Percentiles rank a stretch among this genome's conserved stretches.
Evolutionary conservation across 2,113 vertebrate genomes (phyloP).

Genomic region (Engraulis encrasicolus): DNA sequence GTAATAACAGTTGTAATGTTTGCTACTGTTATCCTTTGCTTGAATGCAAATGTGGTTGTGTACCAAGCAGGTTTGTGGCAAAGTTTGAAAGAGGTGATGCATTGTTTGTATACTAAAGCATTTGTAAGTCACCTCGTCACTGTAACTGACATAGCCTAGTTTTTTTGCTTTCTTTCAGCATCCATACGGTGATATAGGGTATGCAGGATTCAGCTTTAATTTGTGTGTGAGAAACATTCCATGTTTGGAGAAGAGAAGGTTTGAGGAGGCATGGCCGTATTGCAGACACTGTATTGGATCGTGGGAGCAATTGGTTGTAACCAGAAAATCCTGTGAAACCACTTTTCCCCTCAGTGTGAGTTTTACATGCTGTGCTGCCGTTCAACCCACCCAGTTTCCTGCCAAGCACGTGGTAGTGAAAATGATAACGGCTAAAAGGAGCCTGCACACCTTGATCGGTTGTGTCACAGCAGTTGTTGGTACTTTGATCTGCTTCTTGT

Average conservation of each 20-base stretch:
- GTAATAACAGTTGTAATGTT: not conserved
- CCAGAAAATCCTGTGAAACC: constrained; percentile 40
- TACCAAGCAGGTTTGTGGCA: not conserved
- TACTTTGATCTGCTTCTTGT: too few species aligned
- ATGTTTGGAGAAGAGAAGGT: not conserved
- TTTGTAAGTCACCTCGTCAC: not conserved
- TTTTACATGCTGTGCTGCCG: not conserved
- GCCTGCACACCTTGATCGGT: too few species aligned
- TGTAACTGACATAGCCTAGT: not conserved
- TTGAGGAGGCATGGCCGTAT: not conserved
- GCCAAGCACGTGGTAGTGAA: not conserved
- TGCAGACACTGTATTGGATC: not conserved
- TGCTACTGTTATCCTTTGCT: not conserved
- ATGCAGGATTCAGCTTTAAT: not conserved
- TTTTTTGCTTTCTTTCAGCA: not conserved
- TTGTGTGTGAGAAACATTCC: not conserved
- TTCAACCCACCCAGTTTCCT: not conserved
- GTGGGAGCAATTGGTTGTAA: constrained; percentile 23
- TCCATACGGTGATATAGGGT: not conserved
- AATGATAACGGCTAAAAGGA: too few species aligned
- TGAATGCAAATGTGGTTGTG: not conserved
- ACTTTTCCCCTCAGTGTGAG: not conserved
- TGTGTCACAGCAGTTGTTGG: too few species aligned
- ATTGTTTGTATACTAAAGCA: not conserved
- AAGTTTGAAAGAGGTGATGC: not conserved